phyloP scores from a whole-genome alignment of 2,797 vertebrate species.

The Xerus rutilus region DNA sequence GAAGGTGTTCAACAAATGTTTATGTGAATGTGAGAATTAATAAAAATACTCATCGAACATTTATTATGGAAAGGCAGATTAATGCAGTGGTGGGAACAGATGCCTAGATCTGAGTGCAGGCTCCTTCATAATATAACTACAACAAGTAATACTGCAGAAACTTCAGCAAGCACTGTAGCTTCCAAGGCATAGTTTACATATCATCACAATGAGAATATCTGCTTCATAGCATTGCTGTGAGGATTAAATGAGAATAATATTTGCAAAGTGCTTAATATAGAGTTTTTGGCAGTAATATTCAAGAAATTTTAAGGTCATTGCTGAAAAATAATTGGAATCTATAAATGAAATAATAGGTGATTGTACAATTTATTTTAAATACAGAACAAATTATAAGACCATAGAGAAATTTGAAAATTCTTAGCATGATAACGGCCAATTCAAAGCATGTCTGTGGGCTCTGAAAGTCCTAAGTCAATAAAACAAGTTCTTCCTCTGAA shows the following conservation, averaged over 20 bases:
- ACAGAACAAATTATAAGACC: slow-evolving; percentile 2
- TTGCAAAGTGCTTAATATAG: not conserved
- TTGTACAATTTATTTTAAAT: slow-evolving; percentile 8
- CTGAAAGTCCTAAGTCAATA: slow-evolving; percentile 22
- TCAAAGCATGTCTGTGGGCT: slow-evolving; percentile 13
- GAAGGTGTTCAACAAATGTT: not conserved
- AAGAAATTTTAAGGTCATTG: not conserved
- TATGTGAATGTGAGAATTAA: not conserved
- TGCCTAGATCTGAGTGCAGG: not conserved
- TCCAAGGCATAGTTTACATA: not conserved
- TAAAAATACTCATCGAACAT: not conserved
- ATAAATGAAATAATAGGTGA: slow-evolving; percentile 30
- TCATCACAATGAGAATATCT: slow-evolving; percentile 23
- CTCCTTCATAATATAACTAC: not conserved
- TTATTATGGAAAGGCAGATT: not conserved
- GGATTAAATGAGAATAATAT: slow-evolving; percentile 20
- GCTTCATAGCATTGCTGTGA: not conserved
- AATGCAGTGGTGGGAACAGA: not conserved
- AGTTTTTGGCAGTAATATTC: not conserved
- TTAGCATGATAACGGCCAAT: slow-evolving; percentile 41
- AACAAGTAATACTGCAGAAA: not conserved
- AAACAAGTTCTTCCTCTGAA: slow-evolving; percentile 31
- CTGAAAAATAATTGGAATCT: slow-evolving; percentile 27
- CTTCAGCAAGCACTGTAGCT: not conserved
- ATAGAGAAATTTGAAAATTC: slow-evolving; percentile 30